These are phyloP conservation scores for Pissodes strobi DNA, from an alignment of 1,140 invertebrate genomes.

Conservation along the genomic window DNA sequence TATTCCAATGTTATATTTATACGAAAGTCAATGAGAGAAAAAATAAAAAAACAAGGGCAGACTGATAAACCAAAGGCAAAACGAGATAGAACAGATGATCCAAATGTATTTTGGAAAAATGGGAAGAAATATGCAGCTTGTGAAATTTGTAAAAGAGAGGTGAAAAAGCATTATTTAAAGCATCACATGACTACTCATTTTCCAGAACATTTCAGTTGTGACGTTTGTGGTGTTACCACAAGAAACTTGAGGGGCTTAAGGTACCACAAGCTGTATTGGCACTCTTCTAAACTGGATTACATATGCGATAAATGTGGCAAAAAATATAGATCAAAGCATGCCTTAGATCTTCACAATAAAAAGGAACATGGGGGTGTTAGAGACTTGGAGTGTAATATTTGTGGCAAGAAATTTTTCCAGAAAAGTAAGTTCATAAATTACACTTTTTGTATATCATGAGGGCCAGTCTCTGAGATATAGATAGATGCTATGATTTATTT, in stretches of 20 bases:
- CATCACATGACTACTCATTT: slow-evolving; percentile 39
- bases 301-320: slow-evolving; percentile 44
- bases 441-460: too few relatives aligned
- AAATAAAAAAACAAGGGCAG: neutral
- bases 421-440: slow-evolving; percentile 18
- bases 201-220: slow-evolving; percentile 44
- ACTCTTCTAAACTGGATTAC: slow-evolving; percentile 38
- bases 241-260: slow-evolving; percentile 44
- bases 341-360: slow-evolving; percentile 36
- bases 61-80: slow-evolving; percentile 3
- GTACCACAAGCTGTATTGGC: slow-evolving; percentile 44
- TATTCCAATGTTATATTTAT: slow-evolving; percentile 26
- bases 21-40: slow-evolving; percentile 11
- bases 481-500: too few relatives aligned
- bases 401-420: slow-evolving; percentile 44
- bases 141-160: slow-evolving; percentile 28
- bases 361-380: slow-evolving; percentile 42
- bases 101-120: slow-evolving; percentile 35
- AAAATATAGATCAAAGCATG: slow-evolving; percentile 39
- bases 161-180: slow-evolving; percentile 30
- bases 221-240: slow-evolving; percentile 43
- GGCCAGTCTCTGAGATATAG: too few relatives aligned
- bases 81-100: slow-evolving; percentile 11
- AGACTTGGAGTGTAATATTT: slow-evolving; percentile 41
- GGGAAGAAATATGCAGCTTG: slow-evolving; percentile 39